Evolutionary conservation across 2,797 vertebrate genomes (phyloP).

Genomic region (Aphelocoma californica): DNA sequence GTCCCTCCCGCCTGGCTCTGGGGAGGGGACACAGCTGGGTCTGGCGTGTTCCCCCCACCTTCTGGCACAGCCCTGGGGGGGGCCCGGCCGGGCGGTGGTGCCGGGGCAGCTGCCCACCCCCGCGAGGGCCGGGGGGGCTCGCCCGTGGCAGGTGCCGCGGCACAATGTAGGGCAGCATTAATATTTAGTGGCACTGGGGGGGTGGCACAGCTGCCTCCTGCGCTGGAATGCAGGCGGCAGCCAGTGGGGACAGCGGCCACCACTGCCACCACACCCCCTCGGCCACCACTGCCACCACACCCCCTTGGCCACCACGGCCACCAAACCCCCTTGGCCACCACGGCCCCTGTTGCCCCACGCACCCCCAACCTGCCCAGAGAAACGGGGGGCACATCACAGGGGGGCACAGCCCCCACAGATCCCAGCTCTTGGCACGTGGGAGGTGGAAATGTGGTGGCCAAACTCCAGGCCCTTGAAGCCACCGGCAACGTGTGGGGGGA

Average conservation of each 20-base stretch:
- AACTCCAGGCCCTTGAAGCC: background rate
- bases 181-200: constrained; percentile 12
- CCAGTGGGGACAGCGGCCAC: background rate
- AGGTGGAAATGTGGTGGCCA: accelerated
- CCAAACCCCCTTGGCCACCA: accelerated
- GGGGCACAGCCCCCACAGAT: background rate
- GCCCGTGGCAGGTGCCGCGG: constrained; percentile 16
- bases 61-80: constrained; percentile 33
- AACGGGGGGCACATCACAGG: accelerated
- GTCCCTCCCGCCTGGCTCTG: background rate
- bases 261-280: accelerated
- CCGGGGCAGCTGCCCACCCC: constrained; percentile 40
- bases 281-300: background rate
- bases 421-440: accelerated
- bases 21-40: constrained; percentile 44
- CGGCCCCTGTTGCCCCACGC: accelerated
- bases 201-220: constrained; percentile 35
- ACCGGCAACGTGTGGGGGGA: accelerated
- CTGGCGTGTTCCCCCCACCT: background rate
- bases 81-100: background rate
- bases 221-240: constrained; percentile 11
- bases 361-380: background rate
- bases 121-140: background rate
- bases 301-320: background rate
- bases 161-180: constrained; percentile 48